phyloP scores from a whole-genome alignment of 30 jellyfish, hydroid and myxozoan genomes.

The Hydra vulgaris region DNA sequence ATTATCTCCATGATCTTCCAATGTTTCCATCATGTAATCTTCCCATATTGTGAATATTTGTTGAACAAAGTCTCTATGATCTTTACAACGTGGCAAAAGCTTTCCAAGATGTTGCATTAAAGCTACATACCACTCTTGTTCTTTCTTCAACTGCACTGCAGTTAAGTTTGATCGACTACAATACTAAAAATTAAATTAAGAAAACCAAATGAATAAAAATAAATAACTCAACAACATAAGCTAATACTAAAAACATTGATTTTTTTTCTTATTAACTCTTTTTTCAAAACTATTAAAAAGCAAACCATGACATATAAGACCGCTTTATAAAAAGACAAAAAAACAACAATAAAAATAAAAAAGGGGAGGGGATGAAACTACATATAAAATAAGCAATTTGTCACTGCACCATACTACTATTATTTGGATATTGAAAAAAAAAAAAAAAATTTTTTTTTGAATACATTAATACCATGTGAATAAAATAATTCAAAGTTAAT shows the following conservation, averaged over 20 bases:
- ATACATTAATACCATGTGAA: too few species aligned
- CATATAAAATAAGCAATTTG: too few species aligned
- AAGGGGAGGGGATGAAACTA: too few species aligned
- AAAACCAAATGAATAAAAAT: background rate
- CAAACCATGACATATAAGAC: too few species aligned
- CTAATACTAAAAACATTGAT: background rate
- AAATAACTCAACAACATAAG: background rate
- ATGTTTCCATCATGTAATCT: conserved; percentile 45
- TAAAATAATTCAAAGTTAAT: too few species aligned
- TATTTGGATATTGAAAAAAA: too few species aligned
- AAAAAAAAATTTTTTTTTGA: too few species aligned
- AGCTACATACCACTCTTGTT: conserved; percentile 55
- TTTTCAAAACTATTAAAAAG: too few species aligned
- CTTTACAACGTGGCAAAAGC: conserved; percentile 31
- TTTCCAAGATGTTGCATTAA: conserved; percentile 44
- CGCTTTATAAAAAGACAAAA: too few species aligned
- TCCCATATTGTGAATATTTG: conserved; percentile 60
- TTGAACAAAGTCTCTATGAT: conserved; percentile 27
- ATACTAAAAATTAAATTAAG: conserved; percentile 9
- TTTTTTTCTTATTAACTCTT: too few species aligned
- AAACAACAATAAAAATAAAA: too few species aligned
- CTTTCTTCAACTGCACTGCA: conserved; percentile 25
- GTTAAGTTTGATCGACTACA: conserved; percentile 36
- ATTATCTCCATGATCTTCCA: conserved; percentile 35
- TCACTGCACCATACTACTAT: too few species aligned